phyloP scores from a whole-genome alignment of 1,140 invertebrate species.

The Bombus ignitus region DNA sequence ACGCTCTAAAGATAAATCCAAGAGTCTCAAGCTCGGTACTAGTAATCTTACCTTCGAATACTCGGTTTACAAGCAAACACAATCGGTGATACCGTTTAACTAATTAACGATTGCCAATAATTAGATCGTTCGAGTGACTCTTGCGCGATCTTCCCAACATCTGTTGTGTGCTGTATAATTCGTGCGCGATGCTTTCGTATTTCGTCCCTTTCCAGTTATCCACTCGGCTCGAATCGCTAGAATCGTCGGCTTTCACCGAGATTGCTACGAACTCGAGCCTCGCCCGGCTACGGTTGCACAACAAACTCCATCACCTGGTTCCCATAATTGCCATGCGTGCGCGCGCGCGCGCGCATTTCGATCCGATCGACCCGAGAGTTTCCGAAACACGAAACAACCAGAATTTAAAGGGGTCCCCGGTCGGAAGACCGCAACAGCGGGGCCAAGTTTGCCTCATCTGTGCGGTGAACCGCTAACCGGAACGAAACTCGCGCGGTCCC shows the following conservation, averaged over 20 bases:
- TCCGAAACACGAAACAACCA: background rate
- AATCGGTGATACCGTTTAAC: no score
- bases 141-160: no score
- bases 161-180: background rate
- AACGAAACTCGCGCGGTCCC: background rate
- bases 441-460: background rate
- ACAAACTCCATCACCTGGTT: conserved; percentile 71
- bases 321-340: conserved; percentile 73
- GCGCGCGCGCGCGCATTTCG: background rate
- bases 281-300: conserved; percentile 72
- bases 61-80: no score
- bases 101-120: no score
- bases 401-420: background rate
- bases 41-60: no score
- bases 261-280: conserved; percentile 60
- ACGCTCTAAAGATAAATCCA: no score
- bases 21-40: no score
- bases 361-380: background rate
- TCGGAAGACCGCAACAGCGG: background rate
- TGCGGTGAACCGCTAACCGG: background rate
- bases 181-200: background rate
- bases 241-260: conserved; percentile 75
- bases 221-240: conserved; percentile 38
- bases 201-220: background rate
- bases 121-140: no score